Base-by-base conservation (phyloP, 2,797 vertebrate genomes). In the Todus mexicanus region DNA sequence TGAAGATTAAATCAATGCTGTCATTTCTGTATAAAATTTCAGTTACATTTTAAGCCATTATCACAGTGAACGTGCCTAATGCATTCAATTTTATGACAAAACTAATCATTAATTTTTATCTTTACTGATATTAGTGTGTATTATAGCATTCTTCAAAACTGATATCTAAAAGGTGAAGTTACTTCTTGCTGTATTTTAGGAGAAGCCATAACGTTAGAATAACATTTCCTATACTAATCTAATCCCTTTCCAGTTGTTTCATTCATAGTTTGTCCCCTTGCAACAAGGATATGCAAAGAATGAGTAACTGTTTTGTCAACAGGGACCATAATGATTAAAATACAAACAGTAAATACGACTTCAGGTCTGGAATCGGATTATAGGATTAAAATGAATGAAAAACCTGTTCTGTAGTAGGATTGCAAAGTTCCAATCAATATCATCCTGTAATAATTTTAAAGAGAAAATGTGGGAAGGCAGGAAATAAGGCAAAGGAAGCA, bases 361-460 rank as follows among this genome's bases (percentile, higher is more conserved):
- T 96, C 64, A 89, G 92, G 92, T 97, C 94, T 96, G 80, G 90
- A 97, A 97, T 97, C 89, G 94, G 97, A 98, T 98, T 97, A 97
- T 95, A 90, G 96, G 97, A 98, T 98, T 98, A 98, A 97, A 97
- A 95, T 90, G 95, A 96, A 96, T 92, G 91, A 74, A 94, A 87
- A 97, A 96, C 81, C 5, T 66, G 71, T 75, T 84, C 80, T 89
- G 72, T 90, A 85, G 84, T 95, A 93, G 94, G 94, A 97, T 95
- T 97, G 93, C 93, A 90, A 97, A 95, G 87, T 96, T 90, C 72
- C 84, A 90, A 85, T 97, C 97, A 93, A 91, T 97, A 96, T 80
- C 64, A 75, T 85, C 81, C 86, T 95, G 84, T 96, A 94, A 93
- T 96, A 97, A 96, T 96, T 95, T 95, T 90, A 70, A 92, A 93